Conservation (phyloP, 2,888 invertebrate species). For the Noctuana brunneofusca region DNA sequence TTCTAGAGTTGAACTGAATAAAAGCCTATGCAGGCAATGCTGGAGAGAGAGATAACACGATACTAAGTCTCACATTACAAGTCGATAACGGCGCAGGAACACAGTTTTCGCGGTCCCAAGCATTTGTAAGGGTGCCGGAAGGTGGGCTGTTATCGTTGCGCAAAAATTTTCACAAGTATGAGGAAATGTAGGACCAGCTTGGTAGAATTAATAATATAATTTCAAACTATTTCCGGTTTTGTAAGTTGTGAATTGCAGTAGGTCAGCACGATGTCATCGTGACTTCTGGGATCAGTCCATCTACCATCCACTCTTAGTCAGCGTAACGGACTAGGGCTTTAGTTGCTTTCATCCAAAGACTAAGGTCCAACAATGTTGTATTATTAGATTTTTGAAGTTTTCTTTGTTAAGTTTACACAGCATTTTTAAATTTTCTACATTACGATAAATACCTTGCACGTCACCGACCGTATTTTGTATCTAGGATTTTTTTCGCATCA, state of each 20-base stretch:
- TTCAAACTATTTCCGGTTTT: not conserved
- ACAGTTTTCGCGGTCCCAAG: constrained; percentile 30
- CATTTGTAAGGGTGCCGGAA: constrained; percentile 34
- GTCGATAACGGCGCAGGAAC: constrained; percentile 25
- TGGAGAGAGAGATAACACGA: constrained; percentile 28
- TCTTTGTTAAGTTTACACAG: too few species aligned
- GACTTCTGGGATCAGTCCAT: not conserved
- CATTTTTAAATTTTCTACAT: too few species aligned
- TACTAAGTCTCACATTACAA: constrained; percentile 33
- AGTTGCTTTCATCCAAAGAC: not conserved
- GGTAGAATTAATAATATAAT: constrained; percentile 8
- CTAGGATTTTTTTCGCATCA: too few species aligned
- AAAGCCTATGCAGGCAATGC: not conserved
- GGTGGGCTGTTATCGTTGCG: constrained; percentile 18
- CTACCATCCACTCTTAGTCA: not conserved
- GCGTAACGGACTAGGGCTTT: not conserved
- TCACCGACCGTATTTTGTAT: too few species aligned
- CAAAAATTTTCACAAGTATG: constrained; percentile 23
- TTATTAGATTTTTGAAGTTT: too few species aligned
- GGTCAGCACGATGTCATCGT: constrained; percentile 1
- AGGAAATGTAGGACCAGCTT: constrained; percentile 10
- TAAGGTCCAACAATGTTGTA: too few species aligned
- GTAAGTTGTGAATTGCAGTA: constrained; percentile 3
- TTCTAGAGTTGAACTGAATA: not conserved
- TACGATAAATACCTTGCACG: too few species aligned